These are phyloP conservation scores for Yponomeuta sedellus DNA, from an alignment of 2,888 invertebrate species.

Conservation along the genomic window DNA sequence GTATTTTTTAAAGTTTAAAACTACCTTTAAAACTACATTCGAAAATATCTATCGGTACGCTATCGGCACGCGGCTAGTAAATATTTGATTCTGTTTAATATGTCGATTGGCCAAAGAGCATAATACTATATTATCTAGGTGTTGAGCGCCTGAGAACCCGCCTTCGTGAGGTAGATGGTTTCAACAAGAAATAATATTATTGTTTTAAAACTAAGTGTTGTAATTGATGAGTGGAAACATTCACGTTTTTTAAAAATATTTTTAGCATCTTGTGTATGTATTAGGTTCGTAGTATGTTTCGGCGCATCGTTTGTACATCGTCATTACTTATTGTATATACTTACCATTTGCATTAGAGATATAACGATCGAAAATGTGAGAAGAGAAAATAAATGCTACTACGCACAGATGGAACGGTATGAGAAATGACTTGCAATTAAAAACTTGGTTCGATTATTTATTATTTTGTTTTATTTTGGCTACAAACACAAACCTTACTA, in stretches of 20 bases:
- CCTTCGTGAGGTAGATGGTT: not conserved
- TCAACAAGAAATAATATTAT: not conserved
- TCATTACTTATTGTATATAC: constrained; percentile 7
- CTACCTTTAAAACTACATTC: too few species aligned
- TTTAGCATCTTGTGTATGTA: not conserved
- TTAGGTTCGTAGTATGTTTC: constrained; percentile 10
- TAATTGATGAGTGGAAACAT: constrained; percentile 11
- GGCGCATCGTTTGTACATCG: not conserved
- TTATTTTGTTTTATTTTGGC: constrained; percentile 3
- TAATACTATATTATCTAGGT: not conserved
- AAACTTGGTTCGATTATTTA: constrained; percentile 10
- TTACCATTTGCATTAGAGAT: not conserved
- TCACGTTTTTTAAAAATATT: constrained; percentile 8
- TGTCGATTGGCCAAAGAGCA: not conserved
- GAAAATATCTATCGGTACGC: too few species aligned
- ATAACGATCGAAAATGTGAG: not conserved
- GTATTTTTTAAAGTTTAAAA: too few species aligned
- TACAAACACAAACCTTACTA: not conserved
- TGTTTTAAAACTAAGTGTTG: constrained; percentile 11
- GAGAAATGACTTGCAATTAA: constrained; percentile 7
- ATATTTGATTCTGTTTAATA: too few species aligned
- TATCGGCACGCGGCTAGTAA: too few species aligned
- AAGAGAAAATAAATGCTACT: not conserved
- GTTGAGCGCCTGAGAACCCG: not conserved
- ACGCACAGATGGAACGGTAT: constrained; percentile 5